These are phyloP conservation scores for Ochlodes sylvanus DNA, from an alignment of 2,888 invertebrate species.

Conservation along the genomic window DNA sequence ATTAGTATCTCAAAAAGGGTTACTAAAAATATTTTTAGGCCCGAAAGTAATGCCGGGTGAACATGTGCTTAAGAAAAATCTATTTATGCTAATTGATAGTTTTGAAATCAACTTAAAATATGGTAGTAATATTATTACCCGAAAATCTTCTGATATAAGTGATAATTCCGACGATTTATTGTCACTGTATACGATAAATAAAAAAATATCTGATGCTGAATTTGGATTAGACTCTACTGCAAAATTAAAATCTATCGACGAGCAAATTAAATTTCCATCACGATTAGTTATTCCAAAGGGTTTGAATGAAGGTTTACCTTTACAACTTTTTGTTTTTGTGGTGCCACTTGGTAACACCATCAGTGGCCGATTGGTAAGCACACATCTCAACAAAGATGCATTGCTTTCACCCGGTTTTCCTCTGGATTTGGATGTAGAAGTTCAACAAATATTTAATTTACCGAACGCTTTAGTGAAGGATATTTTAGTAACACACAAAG, in stretches of 20 bases:
- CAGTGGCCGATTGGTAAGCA: constrained; percentile 62
- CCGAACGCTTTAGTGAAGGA: constrained; percentile 73
- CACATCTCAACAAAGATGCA: constrained; percentile 67
- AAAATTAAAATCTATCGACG: constrained; percentile 71
- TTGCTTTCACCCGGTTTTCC: constrained; percentile 88
- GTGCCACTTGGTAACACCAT: constrained; percentile 77
- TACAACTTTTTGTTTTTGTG: constrained; percentile 87
- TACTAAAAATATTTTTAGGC: constrained; percentile 88
- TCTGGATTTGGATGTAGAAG: constrained; percentile 87
- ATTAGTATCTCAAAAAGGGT: constrained; percentile 83
- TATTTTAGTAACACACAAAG: constrained; percentile 65
- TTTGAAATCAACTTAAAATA: constrained; percentile 85
- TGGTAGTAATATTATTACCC: constrained; percentile 87
- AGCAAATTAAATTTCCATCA: constrained; percentile 87
- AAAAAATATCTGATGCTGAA: constrained; percentile 85
- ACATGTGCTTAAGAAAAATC: constrained; percentile 77
- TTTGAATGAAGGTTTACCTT: constrained; percentile 85
- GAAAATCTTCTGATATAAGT: constrained; percentile 86
- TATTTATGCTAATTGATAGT: constrained; percentile 85
- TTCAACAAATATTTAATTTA: constrained; percentile 66
- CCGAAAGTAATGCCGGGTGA: constrained; percentile 87
- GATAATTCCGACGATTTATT: constrained; percentile 86
- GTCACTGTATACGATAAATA: constrained; percentile 85
- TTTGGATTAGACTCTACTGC: constrained; percentile 79
- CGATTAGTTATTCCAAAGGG: constrained; percentile 90